Evolutionary conservation across 2,113 vertebrate species (phyloP).

Genomic region (Accipiter virgatus): DNA sequence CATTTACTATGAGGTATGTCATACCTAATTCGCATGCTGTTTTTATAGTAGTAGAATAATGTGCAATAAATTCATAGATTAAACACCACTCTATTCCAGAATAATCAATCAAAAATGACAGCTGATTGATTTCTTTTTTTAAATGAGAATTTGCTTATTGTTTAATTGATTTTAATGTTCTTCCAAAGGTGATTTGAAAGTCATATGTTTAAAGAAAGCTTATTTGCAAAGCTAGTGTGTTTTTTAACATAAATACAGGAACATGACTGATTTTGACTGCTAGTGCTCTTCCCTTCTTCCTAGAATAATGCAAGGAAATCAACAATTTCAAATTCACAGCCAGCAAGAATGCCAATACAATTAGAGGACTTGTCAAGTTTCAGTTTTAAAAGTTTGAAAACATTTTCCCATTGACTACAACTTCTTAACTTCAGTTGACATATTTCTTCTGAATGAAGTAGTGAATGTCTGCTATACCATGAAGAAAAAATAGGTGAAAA

Average conservation of each 20-base stretch:
- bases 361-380: neutral
- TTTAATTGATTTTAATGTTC: constrained; percentile 72
- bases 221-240: constrained; percentile 18
- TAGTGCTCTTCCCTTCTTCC: neutral
- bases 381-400: constrained; percentile 41
- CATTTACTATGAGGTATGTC: constrained; percentile 27
- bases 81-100: constrained; percentile 60
- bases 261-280: constrained; percentile 27
- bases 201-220: constrained; percentile 48
- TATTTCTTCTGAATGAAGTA: constrained; percentile 64
- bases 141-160: constrained; percentile 66
- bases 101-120: constrained; percentile 74
- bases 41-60: constrained; percentile 68
- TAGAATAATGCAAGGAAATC: neutral
- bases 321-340: neutral
- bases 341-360: neutral
- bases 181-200: constrained; percentile 70
- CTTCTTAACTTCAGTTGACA: constrained; percentile 51
- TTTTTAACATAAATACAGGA: constrained; percentile 43
- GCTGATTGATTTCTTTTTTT: constrained; percentile 69
- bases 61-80: constrained; percentile 73
- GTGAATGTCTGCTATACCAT: constrained; percentile 34
- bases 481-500: constrained; percentile 67
- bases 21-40: constrained; percentile 55
- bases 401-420: neutral